A percentile compares a stretch with the other conserved stretches of the same genome.
Conservation (phyloP, 2,797 vertebrate genomes). For the Hemitrygon akajei region DNA sequence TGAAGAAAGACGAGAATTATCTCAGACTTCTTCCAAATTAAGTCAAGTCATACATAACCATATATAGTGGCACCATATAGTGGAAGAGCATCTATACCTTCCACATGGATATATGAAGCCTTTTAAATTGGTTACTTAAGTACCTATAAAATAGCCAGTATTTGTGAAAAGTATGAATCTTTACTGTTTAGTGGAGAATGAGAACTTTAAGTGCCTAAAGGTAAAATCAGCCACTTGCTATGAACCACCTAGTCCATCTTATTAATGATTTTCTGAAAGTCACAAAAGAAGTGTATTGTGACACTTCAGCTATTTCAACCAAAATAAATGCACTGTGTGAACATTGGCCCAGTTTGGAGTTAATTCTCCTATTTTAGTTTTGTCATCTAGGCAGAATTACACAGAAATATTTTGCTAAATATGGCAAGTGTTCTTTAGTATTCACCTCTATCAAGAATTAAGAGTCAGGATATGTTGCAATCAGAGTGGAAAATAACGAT, state of each 20-base stretch:
- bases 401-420: neutral
- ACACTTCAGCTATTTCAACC: neutral
- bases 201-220: neutral
- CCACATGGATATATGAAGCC: neutral
- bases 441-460: neutral
- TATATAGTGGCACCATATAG: too few species aligned
- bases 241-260: neutral
- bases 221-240: neutral
- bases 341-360: neutral
- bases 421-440: neutral
- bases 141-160: neutral
- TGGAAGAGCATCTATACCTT: neutral
- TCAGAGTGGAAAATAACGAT: neutral
- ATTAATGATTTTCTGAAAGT: constrained; percentile 6
- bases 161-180: neutral
- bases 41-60: neutral
- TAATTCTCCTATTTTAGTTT: neutral
- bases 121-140: neutral
- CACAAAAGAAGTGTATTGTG: constrained; percentile 19
- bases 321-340: neutral
- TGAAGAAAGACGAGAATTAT: neutral
- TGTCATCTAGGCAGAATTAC: neutral
- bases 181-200: neutral
- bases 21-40: neutral
- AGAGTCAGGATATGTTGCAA: neutral